Conservation (phyloP, 2,888 invertebrate species). For the Steromphala cineraria region DNA sequence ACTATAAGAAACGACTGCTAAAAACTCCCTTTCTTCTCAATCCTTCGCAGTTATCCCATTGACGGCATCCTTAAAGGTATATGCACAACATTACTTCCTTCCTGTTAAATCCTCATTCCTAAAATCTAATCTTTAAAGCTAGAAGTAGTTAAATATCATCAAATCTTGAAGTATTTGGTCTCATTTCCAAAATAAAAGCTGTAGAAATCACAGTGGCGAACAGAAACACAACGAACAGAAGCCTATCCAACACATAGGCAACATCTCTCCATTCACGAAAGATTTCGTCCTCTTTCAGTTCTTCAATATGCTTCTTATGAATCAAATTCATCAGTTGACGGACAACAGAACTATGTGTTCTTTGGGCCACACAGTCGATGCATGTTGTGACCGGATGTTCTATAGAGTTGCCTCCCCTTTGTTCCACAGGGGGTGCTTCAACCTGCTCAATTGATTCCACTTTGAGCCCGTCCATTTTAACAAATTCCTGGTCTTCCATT, state of each 20-base stretch:
- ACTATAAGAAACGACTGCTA: too few relatives aligned
- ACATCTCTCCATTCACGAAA: conserved; percentile 66
- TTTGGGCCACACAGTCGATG: background rate
- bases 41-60: too few relatives aligned
- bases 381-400: background rate
- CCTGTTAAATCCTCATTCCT: too few relatives aligned
- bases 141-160: background rate
- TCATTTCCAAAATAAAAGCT: conserved; percentile 55
- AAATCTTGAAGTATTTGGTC: conserved; percentile 40
- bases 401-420: conserved; percentile 8
- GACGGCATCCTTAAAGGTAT: too few relatives aligned
- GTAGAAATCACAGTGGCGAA: conserved; percentile 57
- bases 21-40: too few relatives aligned
- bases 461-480: conserved; percentile 24
- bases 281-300: conserved; percentile 52
- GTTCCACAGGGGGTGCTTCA: background rate
- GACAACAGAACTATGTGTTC: conserved; percentile 36
- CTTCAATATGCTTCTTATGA: conserved; percentile 51
- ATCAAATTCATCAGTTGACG: conserved; percentile 55
- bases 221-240: conserved; percentile 62
- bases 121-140: too few relatives aligned
- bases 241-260: conserved; percentile 62
- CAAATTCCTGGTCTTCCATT: conserved; percentile 25
- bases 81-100: too few relatives aligned
- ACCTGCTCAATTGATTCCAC: conserved; percentile 7